Conservation (phyloP, 2,113 vertebrate species). For the Prunella fulvescens region DNA sequence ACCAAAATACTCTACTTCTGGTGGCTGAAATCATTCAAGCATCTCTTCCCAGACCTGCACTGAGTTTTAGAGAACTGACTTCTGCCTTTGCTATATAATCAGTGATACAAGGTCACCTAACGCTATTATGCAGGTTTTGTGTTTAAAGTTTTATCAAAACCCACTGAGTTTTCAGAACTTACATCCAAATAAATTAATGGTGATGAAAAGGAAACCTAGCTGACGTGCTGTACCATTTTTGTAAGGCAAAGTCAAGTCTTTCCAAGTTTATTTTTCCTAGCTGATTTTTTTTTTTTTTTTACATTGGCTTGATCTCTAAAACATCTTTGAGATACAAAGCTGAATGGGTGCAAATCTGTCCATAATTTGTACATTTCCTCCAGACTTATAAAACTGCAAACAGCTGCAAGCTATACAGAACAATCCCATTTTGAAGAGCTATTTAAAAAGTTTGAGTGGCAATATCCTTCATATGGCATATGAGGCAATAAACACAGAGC, state of each 20-base stretch:
- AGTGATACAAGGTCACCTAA: neutral
- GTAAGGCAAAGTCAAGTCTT: neutral
- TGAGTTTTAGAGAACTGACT: neutral
- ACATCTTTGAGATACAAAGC: neutral
- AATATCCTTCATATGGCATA: neutral
- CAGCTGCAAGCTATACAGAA: slow-evolving; percentile 5
- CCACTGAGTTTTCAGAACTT: neutral
- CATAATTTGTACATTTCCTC: slow-evolving; percentile 12
- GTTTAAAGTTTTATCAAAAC: neutral
- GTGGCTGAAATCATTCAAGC: neutral
- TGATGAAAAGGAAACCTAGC: neutral
- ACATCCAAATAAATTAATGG: neutral
- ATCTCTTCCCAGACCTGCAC: neutral
- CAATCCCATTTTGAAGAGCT: neutral
- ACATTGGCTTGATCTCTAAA: neutral
- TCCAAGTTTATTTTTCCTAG: neutral
- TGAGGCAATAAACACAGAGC: neutral
- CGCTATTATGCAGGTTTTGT: neutral
- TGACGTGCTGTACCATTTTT: neutral
- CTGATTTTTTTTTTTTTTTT: neutral
- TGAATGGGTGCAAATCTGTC: neutral
- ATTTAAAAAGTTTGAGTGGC: slow-evolving; percentile 21
- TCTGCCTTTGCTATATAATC: neutral
- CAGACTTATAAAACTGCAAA: neutral
- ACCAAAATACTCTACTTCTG: neutral